Conservation (phyloP, 2,888 invertebrate species). For the Zootermopsis nevadensis region DNA sequence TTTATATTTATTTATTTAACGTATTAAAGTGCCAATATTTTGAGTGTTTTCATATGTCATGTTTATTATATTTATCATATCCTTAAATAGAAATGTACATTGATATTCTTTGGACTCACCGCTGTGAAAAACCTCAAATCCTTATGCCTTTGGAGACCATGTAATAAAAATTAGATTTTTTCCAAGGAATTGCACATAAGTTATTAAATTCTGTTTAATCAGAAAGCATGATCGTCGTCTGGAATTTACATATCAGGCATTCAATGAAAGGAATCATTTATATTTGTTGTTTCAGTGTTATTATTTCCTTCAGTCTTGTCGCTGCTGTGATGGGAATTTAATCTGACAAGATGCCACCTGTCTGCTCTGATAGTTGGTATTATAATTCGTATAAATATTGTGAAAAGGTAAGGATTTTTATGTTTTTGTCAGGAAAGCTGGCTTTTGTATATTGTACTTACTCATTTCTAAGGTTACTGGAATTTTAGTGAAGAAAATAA, state of each 20-base stretch:
- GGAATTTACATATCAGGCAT: not conserved
- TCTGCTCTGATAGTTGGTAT: too few relatives aligned
- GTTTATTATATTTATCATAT: conserved; percentile 6
- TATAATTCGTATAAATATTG: too few relatives aligned
- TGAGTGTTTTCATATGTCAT: conserved; percentile 14
- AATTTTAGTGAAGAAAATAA: too few relatives aligned
- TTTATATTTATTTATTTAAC: too few relatives aligned
- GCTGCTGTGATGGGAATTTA: too few relatives aligned
- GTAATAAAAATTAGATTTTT: not conserved
- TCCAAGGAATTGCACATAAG: not conserved
- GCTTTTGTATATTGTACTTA: too few relatives aligned
- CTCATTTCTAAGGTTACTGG: too few relatives aligned
- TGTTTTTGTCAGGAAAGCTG: too few relatives aligned
- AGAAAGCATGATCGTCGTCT: not conserved
- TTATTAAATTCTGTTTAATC: not conserved
- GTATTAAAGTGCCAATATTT: conserved; percentile 8
- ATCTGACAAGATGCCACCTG: too few relatives aligned
- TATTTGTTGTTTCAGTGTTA: not conserved
- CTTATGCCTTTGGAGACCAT: not conserved
- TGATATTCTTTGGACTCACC: too few relatives aligned
- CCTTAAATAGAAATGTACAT: not conserved
- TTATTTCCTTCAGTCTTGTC: too few relatives aligned
- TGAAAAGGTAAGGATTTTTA: too few relatives aligned
- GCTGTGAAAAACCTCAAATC: not conserved
- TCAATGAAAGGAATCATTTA: not conserved